Evolutionary conservation across 2,888 invertebrate genomes (phyloP).

Genomic region (Atethmia centrago): DNA sequence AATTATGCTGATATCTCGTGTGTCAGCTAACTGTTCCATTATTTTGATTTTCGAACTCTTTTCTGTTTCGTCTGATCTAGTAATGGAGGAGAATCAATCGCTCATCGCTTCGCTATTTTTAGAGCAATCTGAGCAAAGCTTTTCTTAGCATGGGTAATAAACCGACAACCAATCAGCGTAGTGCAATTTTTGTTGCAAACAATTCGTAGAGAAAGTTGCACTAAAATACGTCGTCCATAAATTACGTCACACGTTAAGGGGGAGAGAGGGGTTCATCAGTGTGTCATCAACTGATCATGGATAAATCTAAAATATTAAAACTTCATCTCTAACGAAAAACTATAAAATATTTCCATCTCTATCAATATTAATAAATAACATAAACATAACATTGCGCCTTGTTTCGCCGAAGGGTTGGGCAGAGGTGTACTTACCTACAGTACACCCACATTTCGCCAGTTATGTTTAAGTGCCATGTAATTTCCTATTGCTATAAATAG

Average conservation of each 20-base stretch:
- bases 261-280: background rate
- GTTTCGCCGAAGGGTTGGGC: too few relatives aligned
- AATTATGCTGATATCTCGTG: slow-evolving; percentile 13
- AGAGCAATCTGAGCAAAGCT: slow-evolving; percentile 6
- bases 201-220: background rate
- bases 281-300: background rate
- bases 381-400: too few relatives aligned
- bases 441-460: too few relatives aligned
- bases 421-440: too few relatives aligned
- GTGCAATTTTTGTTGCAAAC: slow-evolving; percentile 3
- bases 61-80: slow-evolving; percentile 14
- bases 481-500: too few relatives aligned
- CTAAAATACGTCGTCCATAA: too few relatives aligned
- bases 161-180: background rate
- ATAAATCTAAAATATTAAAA: too few relatives aligned
- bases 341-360: background rate
- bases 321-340: background rate
- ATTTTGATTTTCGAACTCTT: slow-evolving; percentile 13
- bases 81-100: slow-evolving; percentile 17
- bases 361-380: background rate
- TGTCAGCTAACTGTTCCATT: slow-evolving; percentile 8
- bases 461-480: too few relatives aligned
- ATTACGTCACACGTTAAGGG: background rate
- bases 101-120: slow-evolving; percentile 11
- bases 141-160: background rate